Base-by-base conservation (phyloP, 2,797 vertebrate genomes). In the Acanthornis magna region DNA sequence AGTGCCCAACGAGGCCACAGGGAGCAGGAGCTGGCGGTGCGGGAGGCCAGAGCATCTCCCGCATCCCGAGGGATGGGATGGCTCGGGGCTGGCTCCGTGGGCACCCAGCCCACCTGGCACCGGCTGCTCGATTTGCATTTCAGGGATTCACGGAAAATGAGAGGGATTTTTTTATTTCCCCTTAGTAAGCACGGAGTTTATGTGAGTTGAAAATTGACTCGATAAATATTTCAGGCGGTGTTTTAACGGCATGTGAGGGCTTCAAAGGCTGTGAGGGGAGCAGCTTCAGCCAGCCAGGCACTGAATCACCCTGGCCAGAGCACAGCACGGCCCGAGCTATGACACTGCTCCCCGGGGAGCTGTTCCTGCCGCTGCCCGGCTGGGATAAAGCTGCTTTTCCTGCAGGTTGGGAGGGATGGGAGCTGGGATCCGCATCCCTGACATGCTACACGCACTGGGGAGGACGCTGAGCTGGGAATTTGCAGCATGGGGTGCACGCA, bases 181-280 rank as follows among this genome's bases (percentile, higher is more conserved):
- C 75, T 92, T 78, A 60, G 85, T 90, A 95, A 95, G 89, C 90
- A 84, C 9, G 18, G 92, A 77, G 89, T 88, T 96, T 75, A 86
- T 95, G 79, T 53, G 87, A 76, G 91, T 76, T 66, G 93, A 58
- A 96, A 94, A 96, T 91, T 89, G 96, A 90, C 85, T 93, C 91
- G 18, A 95, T 95, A 94, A 96, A 96, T 95, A 96, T 96, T 96
- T 95, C 95, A 95, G 93, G 34, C 4, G 1, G 66, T 85, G 58
- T 82, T 95, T 95, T 94, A 93, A 82, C 85, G 50, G 88, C 26
- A 3, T 82, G 86, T 38, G 2, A 12, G 4, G 82, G 75, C 85
- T 94, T 90, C 74, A 25, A 19, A 94, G 88, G 85, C 88, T 91
- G 60, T 75, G 92, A 90, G 47, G 83, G 68, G 80, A 91, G n/a